Percentiles rank a stretch among this genome's conserved stretches.
These are phyloP conservation scores for Pollenia amentaria DNA, from an alignment of 2,888 invertebrate species.

Conservation along the genomic window DNA sequence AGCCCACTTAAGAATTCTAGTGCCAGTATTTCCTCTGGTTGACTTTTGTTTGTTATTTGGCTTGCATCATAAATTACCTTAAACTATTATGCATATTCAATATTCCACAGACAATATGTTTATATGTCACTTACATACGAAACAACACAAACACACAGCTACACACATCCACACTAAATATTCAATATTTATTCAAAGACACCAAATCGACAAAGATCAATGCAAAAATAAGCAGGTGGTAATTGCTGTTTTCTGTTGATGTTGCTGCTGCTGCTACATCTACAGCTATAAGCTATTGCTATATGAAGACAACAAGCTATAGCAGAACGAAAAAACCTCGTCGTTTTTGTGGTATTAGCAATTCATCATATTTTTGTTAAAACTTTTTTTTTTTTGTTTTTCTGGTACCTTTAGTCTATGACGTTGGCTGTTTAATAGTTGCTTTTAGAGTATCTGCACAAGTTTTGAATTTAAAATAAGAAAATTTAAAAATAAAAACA, in stretches of 20 bases:
- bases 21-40: constrained; percentile 62
- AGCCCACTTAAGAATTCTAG: constrained; percentile 62
- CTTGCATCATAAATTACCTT: constrained; percentile 72
- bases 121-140: too few relatives aligned
- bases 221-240: constrained; percentile 75
- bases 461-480: constrained; percentile 60
- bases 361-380: constrained; percentile 66
- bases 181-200: constrained; percentile 67
- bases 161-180: constrained; percentile 25
- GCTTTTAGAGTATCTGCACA: constrained; percentile 45
- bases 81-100: constrained; percentile 66
- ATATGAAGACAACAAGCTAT: constrained; percentile 50
- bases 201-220: constrained; percentile 53
- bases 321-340: constrained; percentile 41
- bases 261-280: constrained; percentile 17
- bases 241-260: constrained; percentile 65
- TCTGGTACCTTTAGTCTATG: constrained; percentile 49
- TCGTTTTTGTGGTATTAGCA: constrained; percentile 60
- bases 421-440: constrained; percentile 48
- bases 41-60: constrained; percentile 62
- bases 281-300: neutral
- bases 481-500: constrained; percentile 23
- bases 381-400: constrained; percentile 10
- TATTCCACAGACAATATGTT: constrained; percentile 48
- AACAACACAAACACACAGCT: neutral